Evolutionary conservation across 2,888 invertebrate genomes (phyloP).

Genomic region (Cotesia congregata): DNA sequence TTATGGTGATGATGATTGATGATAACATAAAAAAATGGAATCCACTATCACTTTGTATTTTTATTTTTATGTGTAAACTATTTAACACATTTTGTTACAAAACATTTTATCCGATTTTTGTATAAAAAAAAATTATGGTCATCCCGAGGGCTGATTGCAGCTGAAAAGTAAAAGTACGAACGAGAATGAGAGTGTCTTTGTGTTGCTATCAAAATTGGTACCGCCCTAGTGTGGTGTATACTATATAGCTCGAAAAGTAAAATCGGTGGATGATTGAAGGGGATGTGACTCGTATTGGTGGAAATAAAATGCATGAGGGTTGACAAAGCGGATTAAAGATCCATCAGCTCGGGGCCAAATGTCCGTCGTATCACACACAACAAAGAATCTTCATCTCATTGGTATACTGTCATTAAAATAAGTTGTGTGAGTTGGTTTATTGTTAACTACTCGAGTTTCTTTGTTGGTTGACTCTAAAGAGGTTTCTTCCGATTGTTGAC

Average conservation of each 20-base stretch:
- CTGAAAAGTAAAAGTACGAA: not conserved
- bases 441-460: not conserved
- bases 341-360: not conserved
- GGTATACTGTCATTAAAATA: not conserved
- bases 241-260: constrained; percentile 10
- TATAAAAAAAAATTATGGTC: constrained; percentile 8
- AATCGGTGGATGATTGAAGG: constrained; percentile 46
- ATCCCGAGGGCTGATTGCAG: constrained; percentile 11
- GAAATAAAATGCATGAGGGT: constrained; percentile 34
- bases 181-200: constrained; percentile 18
- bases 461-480: not conserved
- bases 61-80: not conserved
- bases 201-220: constrained; percentile 48
- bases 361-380: not conserved
- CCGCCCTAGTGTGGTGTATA: constrained; percentile 9
- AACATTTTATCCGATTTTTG: not conserved
- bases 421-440: not conserved
- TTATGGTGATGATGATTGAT: not conserved
- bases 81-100: not conserved
- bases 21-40: not conserved
- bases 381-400: not conserved
- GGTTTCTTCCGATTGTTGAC: not conserved
- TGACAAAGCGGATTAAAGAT: not conserved
- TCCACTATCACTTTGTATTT: not conserved
- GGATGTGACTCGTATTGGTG: constrained; percentile 36